Base-by-base conservation (phyloP, 2,888 invertebrate genomes). In the Lasioglossum zephyrum region DNA sequence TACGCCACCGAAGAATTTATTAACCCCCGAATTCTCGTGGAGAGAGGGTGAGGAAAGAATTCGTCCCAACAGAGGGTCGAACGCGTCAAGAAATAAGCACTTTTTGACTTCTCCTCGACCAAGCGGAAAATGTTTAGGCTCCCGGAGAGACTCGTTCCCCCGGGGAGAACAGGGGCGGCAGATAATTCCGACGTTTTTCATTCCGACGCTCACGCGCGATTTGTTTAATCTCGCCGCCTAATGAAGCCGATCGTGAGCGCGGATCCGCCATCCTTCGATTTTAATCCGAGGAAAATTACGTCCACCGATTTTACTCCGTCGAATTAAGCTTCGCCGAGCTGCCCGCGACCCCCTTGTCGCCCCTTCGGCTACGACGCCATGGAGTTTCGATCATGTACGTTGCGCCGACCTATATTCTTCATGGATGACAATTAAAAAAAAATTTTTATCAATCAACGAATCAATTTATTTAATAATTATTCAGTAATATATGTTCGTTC, bases 181-280 rank as follows among this genome's bases (percentile, higher is more conserved):
- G 78, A 82, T 86, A 79, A 83, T 82, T 83, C 77, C 79, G 16
- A 60, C 84, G 75, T 90, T 88, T 89, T 88, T 86, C 86, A 86
- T 89, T 89, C 88, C 79, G 81, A 78, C 84, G 74, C 78, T 76
- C 81, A 78, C 76, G 82, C 86, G 83, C 85, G 81, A 89, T 88
- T 89, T 86, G 77, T 89, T 85, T 86, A 88, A 89, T 90, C 89
- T 81, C 79, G 73, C 31, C 70, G 85, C 36, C 79, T 90, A 90
- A 90, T 82, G 86, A 88, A 90, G 82, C 79, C 79, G 84, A 87
- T 90, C 84, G 87, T 79, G 69, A 18, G 83, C 80, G 60, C 4
- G 66, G 77, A 72, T 69, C 76, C 77, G 75, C 57, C 70, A 66
- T 79, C 84, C 77, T 86, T 84, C 86, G 86, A 88, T 91, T 73